These are phyloP conservation scores for Tetraneura akinire DNA, from an alignment of 1,140 invertebrate genomes.

Conservation along the genomic window DNA sequence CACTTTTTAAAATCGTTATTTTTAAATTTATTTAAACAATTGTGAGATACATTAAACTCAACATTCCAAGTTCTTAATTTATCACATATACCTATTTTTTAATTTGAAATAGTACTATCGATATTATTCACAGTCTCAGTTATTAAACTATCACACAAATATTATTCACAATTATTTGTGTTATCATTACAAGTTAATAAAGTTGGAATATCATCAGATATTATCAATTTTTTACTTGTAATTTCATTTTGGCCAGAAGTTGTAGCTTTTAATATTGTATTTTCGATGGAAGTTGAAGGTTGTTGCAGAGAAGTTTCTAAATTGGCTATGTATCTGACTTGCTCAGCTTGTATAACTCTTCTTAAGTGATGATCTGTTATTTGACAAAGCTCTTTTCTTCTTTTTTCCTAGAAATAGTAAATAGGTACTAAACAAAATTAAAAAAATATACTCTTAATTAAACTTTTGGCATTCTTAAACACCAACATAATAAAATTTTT, in stretches of 20 bases:
- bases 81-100: not conserved
- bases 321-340: not conserved
- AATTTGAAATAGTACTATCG: not conserved
- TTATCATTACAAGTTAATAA: not conserved
- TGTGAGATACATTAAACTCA: constrained; percentile 13
- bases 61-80: constrained; percentile 9
- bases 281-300: constrained; percentile 6
- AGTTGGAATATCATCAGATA: not conserved
- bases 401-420: constrained; percentile 4
- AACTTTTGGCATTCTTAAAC: not conserved
- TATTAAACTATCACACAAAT: not conserved
- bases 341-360: not conserved
- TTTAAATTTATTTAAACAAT: constrained; percentile 1
- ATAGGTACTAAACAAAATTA: not conserved
- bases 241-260: not conserved
- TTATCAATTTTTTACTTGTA: not conserved
- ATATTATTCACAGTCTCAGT: not conserved
- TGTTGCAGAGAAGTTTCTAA: constrained; percentile 18
- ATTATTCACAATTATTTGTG: not conserved
- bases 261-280: not conserved
- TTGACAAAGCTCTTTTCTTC: not conserved
- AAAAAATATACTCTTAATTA: not conserved
- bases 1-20: not conserved
- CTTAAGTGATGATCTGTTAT: constrained; percentile 9
- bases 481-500: not conserved